A percentile compares a stretch with the other conserved stretches of the same genome.
Conservation (phyloP, 1,140 invertebrate species). For the Procambarus clarkii region DNA sequence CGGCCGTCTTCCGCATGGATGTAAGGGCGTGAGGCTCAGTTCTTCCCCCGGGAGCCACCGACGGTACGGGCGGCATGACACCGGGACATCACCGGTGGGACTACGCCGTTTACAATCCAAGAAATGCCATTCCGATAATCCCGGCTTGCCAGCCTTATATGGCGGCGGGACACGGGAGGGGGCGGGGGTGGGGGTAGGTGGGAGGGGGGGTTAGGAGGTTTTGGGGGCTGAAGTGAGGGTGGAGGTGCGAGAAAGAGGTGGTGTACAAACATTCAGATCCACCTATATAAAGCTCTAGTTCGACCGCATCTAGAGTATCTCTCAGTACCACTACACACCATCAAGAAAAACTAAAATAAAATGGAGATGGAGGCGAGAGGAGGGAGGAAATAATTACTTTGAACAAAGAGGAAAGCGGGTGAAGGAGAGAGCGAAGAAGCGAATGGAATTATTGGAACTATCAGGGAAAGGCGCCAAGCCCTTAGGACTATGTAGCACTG, state of each 20-base stretch:
- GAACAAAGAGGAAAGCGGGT: background rate
- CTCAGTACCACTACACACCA: no score
- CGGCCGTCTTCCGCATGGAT: no score
- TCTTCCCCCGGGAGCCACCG: background rate
- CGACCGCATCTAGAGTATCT: no score
- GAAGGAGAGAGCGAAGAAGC: no score
- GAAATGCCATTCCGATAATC: constrained; percentile 58
- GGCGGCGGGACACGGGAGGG: background rate
- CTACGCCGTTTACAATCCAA: constrained; percentile 37
- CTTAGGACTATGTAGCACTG: no score
- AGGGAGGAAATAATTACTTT: no score
- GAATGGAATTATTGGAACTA: no score
- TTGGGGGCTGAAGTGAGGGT: background rate
- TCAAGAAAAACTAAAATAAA: no score
- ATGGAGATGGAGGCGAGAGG: no score
- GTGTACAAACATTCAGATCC: background rate
- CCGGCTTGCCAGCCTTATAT: constrained; percentile 14
- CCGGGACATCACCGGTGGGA: background rate
- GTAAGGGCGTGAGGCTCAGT: background rate
- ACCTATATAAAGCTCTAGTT: no score
- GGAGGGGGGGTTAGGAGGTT: background rate
- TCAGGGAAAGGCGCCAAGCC: no score
- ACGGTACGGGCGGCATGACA: background rate
- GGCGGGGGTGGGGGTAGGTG: background rate
- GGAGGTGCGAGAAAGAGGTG: background rate